Evolutionary conservation across 23 tunicate genomes (phyloP).

Genomic region (Halocynthia aurantium): DNA sequence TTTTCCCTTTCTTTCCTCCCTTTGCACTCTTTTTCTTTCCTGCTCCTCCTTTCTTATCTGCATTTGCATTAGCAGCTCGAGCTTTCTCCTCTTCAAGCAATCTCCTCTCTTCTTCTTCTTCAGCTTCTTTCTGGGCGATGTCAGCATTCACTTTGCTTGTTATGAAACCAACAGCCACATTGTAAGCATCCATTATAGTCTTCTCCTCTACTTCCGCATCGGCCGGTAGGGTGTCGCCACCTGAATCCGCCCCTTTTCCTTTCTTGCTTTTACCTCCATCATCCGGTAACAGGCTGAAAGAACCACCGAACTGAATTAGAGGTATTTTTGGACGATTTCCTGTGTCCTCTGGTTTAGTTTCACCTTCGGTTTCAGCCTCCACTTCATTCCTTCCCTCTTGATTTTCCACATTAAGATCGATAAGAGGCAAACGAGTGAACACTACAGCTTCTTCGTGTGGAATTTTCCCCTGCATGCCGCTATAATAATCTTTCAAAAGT

Average conservation of each 20-base stretch:
- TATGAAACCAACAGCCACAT: slow-evolving; percentile 37
- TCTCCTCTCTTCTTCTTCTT: slow-evolving; percentile 74
- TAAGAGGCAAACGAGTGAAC: slow-evolving; percentile 50
- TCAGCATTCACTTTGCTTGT: slow-evolving; percentile 37
- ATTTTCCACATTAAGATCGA: slow-evolving; percentile 48
- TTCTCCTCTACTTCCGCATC: slow-evolving; percentile 81
- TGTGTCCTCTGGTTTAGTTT: slow-evolving; percentile 12
- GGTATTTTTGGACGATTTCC: slow-evolving; percentile 73
- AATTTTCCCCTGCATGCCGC: slow-evolving; percentile 57
- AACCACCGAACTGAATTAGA: slow-evolving; percentile 61
- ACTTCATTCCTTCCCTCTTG: slow-evolving; percentile 33
- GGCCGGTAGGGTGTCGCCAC: slow-evolving; percentile 39
- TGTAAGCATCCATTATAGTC: slow-evolving; percentile 61
- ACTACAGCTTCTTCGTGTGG: slow-evolving; percentile 47
- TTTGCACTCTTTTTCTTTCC: slow-evolving; percentile 17
- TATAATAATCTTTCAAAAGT: slow-evolving; percentile 75
- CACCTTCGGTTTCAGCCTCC: slow-evolving; percentile 44
- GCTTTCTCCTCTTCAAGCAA: slow-evolving; percentile 77
- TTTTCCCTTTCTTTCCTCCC: slow-evolving; percentile 39
- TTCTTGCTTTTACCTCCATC: slow-evolving; percentile 72
- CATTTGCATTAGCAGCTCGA: slow-evolving; percentile 40
- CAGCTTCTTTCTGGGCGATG: slow-evolving; percentile 67
- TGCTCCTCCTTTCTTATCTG: slow-evolving; percentile 39
- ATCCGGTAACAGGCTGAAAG: slow-evolving; percentile 38
- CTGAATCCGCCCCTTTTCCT: slow-evolving; percentile 54